Conservation (phyloP, 2,113 vertebrate genomes). For the Scalopus aquaticus region DNA sequence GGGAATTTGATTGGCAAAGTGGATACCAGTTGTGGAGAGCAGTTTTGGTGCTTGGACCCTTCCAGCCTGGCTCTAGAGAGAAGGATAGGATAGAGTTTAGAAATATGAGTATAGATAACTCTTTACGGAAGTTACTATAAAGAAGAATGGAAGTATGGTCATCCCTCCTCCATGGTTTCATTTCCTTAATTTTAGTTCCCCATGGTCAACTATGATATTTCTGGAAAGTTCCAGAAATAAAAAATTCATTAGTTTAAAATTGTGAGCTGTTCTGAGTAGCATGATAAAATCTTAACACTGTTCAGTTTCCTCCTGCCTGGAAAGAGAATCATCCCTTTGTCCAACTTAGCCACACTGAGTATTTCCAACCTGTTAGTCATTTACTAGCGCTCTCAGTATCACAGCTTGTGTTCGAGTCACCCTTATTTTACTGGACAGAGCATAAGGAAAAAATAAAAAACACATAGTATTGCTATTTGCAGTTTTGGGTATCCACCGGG, state of each 20-base stretch:
- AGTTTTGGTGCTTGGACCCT: background rate
- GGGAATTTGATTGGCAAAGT: background rate
- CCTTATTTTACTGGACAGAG: background rate
- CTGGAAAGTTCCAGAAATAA: background rate
- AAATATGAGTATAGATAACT: background rate
- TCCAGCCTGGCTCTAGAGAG: background rate
- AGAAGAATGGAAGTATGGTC: background rate
- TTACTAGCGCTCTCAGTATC: background rate
- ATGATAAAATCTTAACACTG: background rate
- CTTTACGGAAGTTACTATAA: background rate
- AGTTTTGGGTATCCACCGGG: background rate
- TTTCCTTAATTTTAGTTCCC: background rate
- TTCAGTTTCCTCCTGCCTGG: background rate
- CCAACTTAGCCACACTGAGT: background rate
- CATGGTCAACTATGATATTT: background rate
- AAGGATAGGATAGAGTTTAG: background rate
- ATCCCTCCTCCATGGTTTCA: background rate
- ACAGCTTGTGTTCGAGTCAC: background rate
- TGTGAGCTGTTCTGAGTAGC: background rate
- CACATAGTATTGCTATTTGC: background rate
- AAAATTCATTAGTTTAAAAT: background rate
- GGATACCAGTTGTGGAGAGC: background rate
- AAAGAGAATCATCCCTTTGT: background rate
- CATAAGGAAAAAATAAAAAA: background rate
- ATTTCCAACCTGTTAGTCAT: background rate